A percentile compares a stretch with the other conserved stretches of the same genome.
phyloP scores from a whole-genome alignment of 2,888 invertebrate species.

The Zelleria hepariella region DNA sequence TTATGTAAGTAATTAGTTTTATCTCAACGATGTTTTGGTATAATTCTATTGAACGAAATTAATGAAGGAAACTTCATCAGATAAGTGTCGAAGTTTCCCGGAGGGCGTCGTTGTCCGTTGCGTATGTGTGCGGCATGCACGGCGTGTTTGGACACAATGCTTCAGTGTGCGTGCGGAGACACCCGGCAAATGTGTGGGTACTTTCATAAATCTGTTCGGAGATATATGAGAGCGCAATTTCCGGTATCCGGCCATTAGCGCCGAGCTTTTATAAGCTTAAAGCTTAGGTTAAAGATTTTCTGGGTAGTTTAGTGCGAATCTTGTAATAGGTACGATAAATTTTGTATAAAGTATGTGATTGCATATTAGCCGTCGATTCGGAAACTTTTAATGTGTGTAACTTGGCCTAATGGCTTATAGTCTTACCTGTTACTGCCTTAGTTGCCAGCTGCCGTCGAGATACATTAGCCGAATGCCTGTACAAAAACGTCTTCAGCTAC shows the following conservation, averaged over 20 bases:
- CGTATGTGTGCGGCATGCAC: slow-evolving; percentile 29
- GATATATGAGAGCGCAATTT: slow-evolving; percentile 93
- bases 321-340: slow-evolving; percentile 73
- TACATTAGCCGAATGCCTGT: slow-evolving; percentile 6
- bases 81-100: slow-evolving; percentile 64
- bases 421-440: slow-evolving; percentile 15
- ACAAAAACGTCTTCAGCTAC: not conserved
- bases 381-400: slow-evolving; percentile 70
- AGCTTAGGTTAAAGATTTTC: slow-evolving; percentile 74
- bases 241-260: slow-evolving; percentile 90
- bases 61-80: slow-evolving; percentile 33
- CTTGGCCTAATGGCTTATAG: slow-evolving; percentile 56
- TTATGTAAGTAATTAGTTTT: too few species aligned
- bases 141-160: slow-evolving; percentile 4
- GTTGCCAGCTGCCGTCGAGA: not conserved
- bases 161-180: slow-evolving; percentile 30
- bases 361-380: slow-evolving; percentile 70
- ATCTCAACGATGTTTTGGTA: not conserved
- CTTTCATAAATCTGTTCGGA: slow-evolving; percentile 92
- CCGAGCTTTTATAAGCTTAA: slow-evolving; percentile 77
- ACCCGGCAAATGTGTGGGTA: slow-evolving; percentile 73
- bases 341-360: slow-evolving; percentile 71
- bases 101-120: slow-evolving; percentile 20
- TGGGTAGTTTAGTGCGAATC: slow-evolving; percentile 73
- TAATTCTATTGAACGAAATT: slow-evolving; percentile 1